Evolutionary conservation across 2,113 vertebrate species (phyloP).

Genomic region (Cricetomys ansorgei): DNA sequence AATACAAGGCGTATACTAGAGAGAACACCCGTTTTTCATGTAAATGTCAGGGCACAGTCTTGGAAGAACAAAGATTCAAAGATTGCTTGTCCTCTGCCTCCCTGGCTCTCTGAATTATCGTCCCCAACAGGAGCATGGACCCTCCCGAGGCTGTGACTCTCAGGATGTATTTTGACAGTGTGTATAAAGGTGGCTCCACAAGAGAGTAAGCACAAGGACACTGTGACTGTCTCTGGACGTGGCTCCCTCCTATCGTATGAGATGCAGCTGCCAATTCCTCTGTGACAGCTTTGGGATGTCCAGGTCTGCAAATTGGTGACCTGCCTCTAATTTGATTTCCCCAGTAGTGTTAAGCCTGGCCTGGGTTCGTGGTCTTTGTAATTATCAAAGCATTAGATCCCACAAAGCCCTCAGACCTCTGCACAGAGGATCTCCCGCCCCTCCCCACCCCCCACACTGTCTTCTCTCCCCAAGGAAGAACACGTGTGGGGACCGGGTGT

Average conservation of each 20-base stretch:
- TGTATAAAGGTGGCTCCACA: background rate
- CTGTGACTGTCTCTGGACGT: accelerated
- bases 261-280: background rate
- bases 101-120: background rate
- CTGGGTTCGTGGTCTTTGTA: background rate
- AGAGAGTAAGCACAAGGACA: background rate
- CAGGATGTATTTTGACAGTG: background rate
- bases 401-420: background rate
- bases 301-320: background rate
- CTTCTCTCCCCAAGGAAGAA: background rate
- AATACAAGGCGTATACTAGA: background rate
- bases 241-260: background rate
- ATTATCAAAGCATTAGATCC: background rate
- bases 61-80: slow-evolving; percentile 24
- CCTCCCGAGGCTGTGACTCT: background rate
- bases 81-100: background rate
- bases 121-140: background rate
- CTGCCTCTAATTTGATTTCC: background rate
- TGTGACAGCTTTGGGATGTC: background rate
- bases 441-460: background rate
- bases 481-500: background rate
- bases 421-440: background rate
- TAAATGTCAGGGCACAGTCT: background rate
- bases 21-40: background rate
- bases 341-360: background rate